Percentiles rank a stretch among this genome's conserved stretches.
Conservation (phyloP, 2,113 vertebrate genomes). For the Sinocyclocheilus grahami region DNA sequence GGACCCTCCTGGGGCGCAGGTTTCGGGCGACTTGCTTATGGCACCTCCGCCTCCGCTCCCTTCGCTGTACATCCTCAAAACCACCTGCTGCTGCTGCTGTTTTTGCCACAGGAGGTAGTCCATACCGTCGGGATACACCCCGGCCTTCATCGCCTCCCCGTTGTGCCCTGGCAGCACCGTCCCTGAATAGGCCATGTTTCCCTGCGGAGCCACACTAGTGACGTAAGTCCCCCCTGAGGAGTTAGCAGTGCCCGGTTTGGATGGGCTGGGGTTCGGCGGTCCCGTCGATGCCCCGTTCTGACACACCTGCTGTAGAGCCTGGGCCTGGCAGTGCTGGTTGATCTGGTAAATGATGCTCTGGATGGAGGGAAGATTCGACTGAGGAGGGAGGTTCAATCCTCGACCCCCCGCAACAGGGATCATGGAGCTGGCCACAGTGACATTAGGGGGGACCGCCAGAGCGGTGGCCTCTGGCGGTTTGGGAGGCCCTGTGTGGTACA, state of each 20-base stretch:
- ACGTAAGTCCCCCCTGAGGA: constrained; percentile 78
- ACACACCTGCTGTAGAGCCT: constrained; percentile 87
- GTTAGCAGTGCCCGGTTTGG: constrained; percentile 80
- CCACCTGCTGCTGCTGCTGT: constrained; percentile 85
- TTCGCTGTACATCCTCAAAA: constrained; percentile 87
- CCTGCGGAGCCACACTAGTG: constrained; percentile 76
- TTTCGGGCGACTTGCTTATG: constrained; percentile 88
- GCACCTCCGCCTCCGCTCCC: constrained; percentile 84
- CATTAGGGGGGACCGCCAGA: constrained; percentile 84
- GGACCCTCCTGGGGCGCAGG: constrained; percentile 75
- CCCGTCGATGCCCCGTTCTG: constrained; percentile 75
- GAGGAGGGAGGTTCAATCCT: constrained; percentile 81
- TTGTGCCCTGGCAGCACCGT: constrained; percentile 74
- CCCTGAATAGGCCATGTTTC: constrained; percentile 77
- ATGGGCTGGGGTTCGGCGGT: constrained; percentile 84
- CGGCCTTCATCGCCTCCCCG: constrained; percentile 74
- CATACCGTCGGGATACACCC: constrained; percentile 84
- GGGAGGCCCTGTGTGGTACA: constrained; percentile 77
- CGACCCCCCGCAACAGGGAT: constrained; percentile 84
- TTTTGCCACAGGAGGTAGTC: constrained; percentile 93
- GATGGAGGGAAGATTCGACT: constrained; percentile 94
- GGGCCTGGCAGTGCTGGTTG: constrained; percentile 98
- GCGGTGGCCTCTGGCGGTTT: constrained; percentile 83
- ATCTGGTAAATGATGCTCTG: constrained; percentile 99
- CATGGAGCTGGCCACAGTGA: constrained; percentile 86